Base-by-base conservation (phyloP, 2,888 invertebrate species). In the Lasioglossum pauxillum region DNA sequence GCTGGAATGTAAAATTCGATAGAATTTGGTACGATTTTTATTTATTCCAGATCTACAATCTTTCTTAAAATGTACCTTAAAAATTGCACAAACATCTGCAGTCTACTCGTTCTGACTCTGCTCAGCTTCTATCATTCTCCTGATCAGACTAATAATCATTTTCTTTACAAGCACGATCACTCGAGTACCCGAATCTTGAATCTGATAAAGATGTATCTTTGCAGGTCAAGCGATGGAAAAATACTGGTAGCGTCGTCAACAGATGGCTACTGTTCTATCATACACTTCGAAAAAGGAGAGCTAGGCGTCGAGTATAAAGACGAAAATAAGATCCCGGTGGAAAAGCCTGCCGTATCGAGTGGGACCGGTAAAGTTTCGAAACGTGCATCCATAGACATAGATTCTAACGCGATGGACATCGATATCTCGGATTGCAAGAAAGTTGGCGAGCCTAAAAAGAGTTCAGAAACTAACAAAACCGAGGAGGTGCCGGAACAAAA, bases 181-280 rank as follows among this genome's bases (percentile, higher is more conserved):
- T 1, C n/a, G 57, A 12, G 57, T n/a, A 57, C 57, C 12, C 57
- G 12, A 57, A 57, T 35, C 57, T 10, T 12, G 57, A 57, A 57
- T n/a, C n/a, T 12, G n/a, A 57, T 23, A 57, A n/a, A 57, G 57
- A 0, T 57, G 5, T 16, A 8, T 35, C 19, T 53, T 38, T 90
- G 3, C 80, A 97, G 97, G 97, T 98, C 98, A 0, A 95, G 96
- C 19, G 98, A 99, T 95, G 98, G 98, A 1, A 95, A 96, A 83
- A 95, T 97, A 79, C 95, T 99, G 82, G 96, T 98, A 10, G 97
- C 97, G 0, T 98, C 98, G 5, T 98, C 98, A 23, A 98, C 98
- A 0, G 99, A 99, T 95, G 99, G 99, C 2, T 99, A 98, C 95
- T 98, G 98, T 95, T 98, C 98, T 0, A 96, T 98, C 78, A 96